Evolutionary conservation across 2,888 invertebrate species (phyloP).

Genomic region (Meiosimyza decipiens): DNA sequence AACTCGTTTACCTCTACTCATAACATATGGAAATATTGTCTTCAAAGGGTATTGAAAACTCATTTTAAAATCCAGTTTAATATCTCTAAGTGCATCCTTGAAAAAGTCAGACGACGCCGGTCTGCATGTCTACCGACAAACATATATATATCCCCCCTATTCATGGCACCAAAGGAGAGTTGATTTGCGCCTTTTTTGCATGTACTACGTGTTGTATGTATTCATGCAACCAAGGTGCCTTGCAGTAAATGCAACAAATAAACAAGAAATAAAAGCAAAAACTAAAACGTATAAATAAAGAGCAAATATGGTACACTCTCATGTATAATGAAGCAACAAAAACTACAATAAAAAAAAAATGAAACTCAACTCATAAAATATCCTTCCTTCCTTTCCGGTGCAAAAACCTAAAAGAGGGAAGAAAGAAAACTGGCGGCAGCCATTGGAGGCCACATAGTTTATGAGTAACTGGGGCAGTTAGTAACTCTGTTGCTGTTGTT

Average conservation of each 20-base stretch:
- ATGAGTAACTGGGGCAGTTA: slow-evolving; percentile 26
- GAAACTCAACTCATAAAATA: not conserved
- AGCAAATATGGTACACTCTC: not conserved
- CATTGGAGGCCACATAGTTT: slow-evolving; percentile 17
- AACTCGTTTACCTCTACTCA: no score
- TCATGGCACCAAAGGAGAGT: slow-evolving; percentile 11
- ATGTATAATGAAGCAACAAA: not conserved
- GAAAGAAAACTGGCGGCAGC: slow-evolving; percentile 8
- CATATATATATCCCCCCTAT: not conserved
- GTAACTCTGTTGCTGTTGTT: not conserved
- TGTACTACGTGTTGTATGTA: no score
- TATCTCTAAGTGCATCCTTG: slow-evolving; percentile 24
- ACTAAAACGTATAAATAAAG: not conserved
- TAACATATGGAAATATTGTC: no score
- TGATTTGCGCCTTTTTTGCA: slow-evolving; percentile 12
- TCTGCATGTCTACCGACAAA: not conserved
- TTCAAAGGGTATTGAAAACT: no score
- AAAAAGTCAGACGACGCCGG: slow-evolving; percentile 9
- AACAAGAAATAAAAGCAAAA: not conserved
- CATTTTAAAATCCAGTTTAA: no score
- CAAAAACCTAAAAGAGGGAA: slow-evolving; percentile 1
- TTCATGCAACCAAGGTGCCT: no score
- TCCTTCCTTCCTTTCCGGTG: slow-evolving; percentile 30
- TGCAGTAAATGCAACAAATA: not conserved
- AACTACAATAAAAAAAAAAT: not conserved